Base-by-base conservation (phyloP, 2,113 vertebrate genomes). In the Silurus meridionalis region DNA sequence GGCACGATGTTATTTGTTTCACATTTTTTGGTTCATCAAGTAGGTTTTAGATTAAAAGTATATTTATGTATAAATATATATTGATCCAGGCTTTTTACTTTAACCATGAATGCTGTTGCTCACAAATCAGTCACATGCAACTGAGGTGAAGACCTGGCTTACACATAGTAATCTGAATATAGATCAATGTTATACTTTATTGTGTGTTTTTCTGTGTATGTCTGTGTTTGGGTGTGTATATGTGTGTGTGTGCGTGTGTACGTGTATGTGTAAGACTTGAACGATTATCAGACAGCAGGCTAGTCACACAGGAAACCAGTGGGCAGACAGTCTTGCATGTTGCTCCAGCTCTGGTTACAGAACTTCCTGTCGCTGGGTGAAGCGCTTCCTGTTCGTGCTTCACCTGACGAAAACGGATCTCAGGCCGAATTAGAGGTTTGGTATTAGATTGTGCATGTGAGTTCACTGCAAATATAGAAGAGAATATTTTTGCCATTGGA, bases 251-350 rank as follows among this genome's bases (percentile, higher is more conserved):
- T 83, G 23, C 46, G 71, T 74, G 37, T 61, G 55, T 83, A 25
- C 75, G 60, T 64, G 53, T 77, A 6, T 46, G 53, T 25, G 84
- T 8, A 23, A 25, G 74, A 50, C 15, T 23, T 37, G 71, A 1
- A 2, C 3, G 78, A 86, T 86, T 86, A 86, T 77, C 83, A 87
- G 80, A 87, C 88, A 89, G 83, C 52, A 86, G 88, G 86, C 86
- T 80, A 88, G 89, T 90, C 87, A 88, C 85, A 87, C 89, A 87
- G 89, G 89, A 90, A 90, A 90, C 89, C 89, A 88, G 89, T 87
- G 87, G 89, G 89, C 89, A 90, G 89, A 90, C 89, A 88, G 89
- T 48, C 87, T 82, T 88, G 82, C 72, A 88, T 85, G 83, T 82
- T 57, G 82, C 89, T 88, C 85, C 66, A 88, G 74, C 87, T 90